These are phyloP conservation scores for Tapera naevia DNA, from an alignment of 2,797 vertebrate species.

Conservation along the genomic window DNA sequence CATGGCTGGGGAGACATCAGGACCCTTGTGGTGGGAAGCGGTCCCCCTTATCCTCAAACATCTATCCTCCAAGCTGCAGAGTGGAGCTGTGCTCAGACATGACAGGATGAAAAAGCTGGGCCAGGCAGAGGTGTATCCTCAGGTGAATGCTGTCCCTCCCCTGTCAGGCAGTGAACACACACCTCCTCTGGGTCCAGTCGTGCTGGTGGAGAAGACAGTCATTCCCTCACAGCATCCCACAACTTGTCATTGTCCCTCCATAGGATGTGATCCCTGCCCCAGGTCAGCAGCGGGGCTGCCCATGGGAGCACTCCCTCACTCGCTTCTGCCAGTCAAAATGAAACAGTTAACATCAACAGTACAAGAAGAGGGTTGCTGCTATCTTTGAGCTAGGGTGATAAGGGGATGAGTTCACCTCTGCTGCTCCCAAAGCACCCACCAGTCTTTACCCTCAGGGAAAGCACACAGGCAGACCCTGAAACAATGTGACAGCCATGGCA, in stretches of 20 bases:
- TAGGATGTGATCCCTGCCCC: too few species aligned
- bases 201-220: neutral
- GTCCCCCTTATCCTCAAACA: neutral
- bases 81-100: neutral
- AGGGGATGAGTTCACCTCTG: fast-evolving
- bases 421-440: fast-evolving
- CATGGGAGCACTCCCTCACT: fast-evolving
- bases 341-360: neutral
- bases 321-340: neutral
- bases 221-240: fast-evolving
- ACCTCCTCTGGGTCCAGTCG: neutral
- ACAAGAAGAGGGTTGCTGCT: neutral
- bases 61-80: neutral
- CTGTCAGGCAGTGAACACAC: neutral
- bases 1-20: neutral
- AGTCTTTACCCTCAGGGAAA: neutral
- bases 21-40: fast-evolving
- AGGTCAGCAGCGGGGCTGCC: fast-evolving
- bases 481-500: fast-evolving
- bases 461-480: too few species aligned
- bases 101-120: neutral
- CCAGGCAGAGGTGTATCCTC: neutral
- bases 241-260: neutral
- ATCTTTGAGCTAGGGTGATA: neutral
- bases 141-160: neutral